Percentiles rank a stretch among this genome's conserved stretches.
Conservation (phyloP, 2,888 invertebrate genomes). For the Osmoderma eremita region DNA sequence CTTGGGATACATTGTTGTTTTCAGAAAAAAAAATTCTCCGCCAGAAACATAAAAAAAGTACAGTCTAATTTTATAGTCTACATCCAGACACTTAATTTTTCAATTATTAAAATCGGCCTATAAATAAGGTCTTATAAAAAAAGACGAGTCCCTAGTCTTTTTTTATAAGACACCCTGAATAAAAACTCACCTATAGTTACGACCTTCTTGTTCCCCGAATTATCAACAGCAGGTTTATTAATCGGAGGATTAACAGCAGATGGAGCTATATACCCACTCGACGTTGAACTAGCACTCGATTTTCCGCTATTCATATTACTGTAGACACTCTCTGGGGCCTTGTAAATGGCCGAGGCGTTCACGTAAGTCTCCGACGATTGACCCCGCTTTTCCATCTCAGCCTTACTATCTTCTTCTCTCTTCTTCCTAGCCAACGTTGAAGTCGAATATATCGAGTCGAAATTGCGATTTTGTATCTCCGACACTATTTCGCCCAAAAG, state of each 20-base stretch:
- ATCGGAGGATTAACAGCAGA: conserved; percentile 76
- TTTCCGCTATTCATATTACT: conserved; percentile 70
- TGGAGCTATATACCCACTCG: conserved; percentile 79
- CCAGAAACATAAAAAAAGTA: too few species aligned
- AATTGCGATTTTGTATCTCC: conserved; percentile 86
- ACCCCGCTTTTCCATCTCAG: conserved; percentile 52
- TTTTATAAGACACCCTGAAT: too few species aligned
- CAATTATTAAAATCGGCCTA: too few species aligned
- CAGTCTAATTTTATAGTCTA: too few species aligned
- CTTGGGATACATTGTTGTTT: too few species aligned
- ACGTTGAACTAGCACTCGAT: conserved; percentile 71
- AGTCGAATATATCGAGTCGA: conserved; percentile 87
- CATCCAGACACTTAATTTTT: too few species aligned
- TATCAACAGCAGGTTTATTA: conserved; percentile 47
- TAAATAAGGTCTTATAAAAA: too few species aligned
- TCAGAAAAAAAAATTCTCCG: too few species aligned
- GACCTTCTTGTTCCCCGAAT: conserved; percentile 1
- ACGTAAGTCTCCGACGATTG: conserved; percentile 68
- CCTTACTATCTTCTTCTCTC: conserved; percentile 61
- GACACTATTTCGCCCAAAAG: conserved; percentile 86
- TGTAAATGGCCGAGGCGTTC: conserved; percentile 69
- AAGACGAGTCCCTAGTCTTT: too few species aligned
- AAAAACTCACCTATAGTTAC: not conserved
- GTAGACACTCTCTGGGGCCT: conserved; percentile 72
- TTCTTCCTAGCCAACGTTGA: conserved; percentile 75